Evolutionary conservation across 2,888 invertebrate species (phyloP), one percentile per base, ranked within the genome.

Genomic region (Harpalus rubripes): DNA sequence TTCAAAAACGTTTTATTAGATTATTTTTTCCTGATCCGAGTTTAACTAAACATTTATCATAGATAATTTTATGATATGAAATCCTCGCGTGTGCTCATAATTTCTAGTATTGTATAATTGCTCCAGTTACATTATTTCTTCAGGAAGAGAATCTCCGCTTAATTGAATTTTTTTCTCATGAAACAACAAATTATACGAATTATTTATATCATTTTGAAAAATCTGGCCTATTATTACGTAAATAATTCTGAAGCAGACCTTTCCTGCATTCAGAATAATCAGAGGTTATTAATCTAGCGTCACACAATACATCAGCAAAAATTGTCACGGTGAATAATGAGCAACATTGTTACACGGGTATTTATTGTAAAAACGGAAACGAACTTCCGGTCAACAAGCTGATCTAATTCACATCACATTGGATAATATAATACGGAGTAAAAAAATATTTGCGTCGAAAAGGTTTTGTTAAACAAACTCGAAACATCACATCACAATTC

Each of bases 291-390:
- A 52, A 52, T 52, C 44, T 52, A 52, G 10, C 44, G 44, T 39
- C 12, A 7, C 39, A 7, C 15, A 32, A 68, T 39, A 15, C 68
- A 39, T 68, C 72, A 44, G 16, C n/a, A 16, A 74, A 72, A 74
- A 74, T 10, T 74, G 72, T 74, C 44, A 74, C 18, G 56, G 58
- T 56, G 58, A 56, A 58, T 32, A 39, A 78, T 59, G 58, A 58
- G 58, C n/a, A 78, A 58, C 78, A 78, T 39, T 41, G 58, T 59
- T 58, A 58, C 59, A 15, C 15, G 59, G 7, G 56, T 26, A 58
- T 78, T 78, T 58, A n/a, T 78, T 78, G 39, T 44, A 74, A 44
- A 68, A 74, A 44, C 72, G 72, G 72, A 74, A 74, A 74, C 41
- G 72, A 10, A 44, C 44, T 18, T 74, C 72, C 72, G 72, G 72